phyloP scores from a whole-genome alignment of 2,113 vertebrate species.

The Melanerpes aurifrons region DNA sequence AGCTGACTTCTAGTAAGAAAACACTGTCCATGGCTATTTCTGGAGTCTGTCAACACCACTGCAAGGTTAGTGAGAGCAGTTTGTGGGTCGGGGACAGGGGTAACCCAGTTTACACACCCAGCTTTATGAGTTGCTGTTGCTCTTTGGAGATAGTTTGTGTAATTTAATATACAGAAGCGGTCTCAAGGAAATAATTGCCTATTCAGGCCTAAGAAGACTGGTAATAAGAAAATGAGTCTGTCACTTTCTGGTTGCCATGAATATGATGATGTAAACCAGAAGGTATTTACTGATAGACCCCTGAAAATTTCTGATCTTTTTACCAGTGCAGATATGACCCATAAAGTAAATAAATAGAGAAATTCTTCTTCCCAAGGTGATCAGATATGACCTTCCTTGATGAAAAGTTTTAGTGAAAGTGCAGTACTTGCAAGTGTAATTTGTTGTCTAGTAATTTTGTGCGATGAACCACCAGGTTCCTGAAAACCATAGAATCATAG shows the following conservation, averaged over 20 bases:
- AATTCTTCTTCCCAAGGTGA: neutral
- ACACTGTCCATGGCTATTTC: slow-evolving; percentile 32
- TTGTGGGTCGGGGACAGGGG: neutral
- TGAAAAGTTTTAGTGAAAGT: neutral
- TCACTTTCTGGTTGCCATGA: neutral
- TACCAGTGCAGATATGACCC: neutral
- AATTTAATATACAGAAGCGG: neutral
- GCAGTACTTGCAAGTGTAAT: neutral
- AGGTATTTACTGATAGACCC: neutral
- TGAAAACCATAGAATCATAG: neutral
- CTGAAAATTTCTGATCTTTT: neutral
- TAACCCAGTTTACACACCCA: slow-evolving; percentile 3
- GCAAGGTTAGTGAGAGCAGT: slow-evolving; percentile 18
- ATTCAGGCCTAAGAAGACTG: neutral
- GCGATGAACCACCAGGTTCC: neutral
- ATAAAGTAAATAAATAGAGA: neutral
- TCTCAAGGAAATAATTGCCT: slow-evolving; percentile 30
- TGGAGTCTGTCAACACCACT: slow-evolving; percentile 48
- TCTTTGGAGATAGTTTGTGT: neutral
- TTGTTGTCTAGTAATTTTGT: neutral
- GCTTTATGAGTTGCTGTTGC: neutral
- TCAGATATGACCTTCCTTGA: neutral
- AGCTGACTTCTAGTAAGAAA: slow-evolving; percentile 38
- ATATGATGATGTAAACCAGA: fast-evolving
- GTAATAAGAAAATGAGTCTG: slow-evolving; percentile 1